Percentiles rank a stretch among this genome's conserved stretches.
Evolutionary conservation across 2,113 vertebrate genomes (phyloP).

Genomic region (Pipa parva): DNA sequence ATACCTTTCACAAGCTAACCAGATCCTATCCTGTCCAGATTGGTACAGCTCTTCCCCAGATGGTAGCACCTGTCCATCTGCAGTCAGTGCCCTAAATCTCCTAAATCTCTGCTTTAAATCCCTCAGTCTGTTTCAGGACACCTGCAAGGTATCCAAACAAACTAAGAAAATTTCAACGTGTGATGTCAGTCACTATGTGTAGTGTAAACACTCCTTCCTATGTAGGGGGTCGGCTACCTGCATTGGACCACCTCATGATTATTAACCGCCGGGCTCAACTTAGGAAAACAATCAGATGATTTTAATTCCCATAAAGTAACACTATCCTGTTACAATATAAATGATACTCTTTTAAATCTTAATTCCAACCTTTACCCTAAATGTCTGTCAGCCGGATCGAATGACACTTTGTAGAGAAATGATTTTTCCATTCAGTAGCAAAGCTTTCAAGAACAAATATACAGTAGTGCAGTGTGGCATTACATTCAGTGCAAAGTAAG

Average conservation of each 20-base stretch:
- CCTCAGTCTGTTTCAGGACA: too few species aligned
- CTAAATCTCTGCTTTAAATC: too few species aligned
- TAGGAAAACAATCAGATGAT: not conserved
- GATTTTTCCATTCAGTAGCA: not conserved
- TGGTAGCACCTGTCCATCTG: not conserved
- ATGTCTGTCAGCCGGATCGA: not conserved
- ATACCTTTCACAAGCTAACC: conserved; percentile 6
- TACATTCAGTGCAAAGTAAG: not conserved
- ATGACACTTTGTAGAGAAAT: not conserved
- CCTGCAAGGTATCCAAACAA: not conserved
- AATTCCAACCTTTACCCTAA: conserved; percentile 3
- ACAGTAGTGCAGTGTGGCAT: not conserved
- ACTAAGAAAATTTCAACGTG: not conserved
- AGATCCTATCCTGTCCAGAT: conserved; percentile 1
- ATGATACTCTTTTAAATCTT: not conserved
- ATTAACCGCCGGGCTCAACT: not conserved
- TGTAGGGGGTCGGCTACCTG: not conserved
- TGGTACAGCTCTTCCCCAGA: not conserved
- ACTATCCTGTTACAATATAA: not conserved
- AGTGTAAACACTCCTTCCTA: too few species aligned
- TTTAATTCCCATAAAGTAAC: too few species aligned
- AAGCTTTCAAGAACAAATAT: not conserved
- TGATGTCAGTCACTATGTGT: not conserved
- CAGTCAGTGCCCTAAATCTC: too few species aligned
- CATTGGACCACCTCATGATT: not conserved